Evolutionary conservation across 2,888 invertebrate genomes (phyloP), one percentile per base, ranked within the genome.

Genomic region (Ophion costatus): DNA sequence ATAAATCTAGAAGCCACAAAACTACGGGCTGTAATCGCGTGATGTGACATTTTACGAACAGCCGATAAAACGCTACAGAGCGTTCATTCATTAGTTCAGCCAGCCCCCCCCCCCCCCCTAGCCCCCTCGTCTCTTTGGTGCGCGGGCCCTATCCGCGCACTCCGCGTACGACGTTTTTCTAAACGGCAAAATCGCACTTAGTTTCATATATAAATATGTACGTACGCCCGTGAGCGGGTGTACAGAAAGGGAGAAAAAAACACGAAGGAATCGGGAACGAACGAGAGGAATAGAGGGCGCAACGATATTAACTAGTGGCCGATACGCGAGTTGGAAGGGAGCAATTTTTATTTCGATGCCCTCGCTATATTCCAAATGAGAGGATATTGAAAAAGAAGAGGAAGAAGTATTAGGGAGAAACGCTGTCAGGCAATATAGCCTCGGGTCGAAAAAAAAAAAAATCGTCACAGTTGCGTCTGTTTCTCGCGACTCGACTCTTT

Each of bases 61-160:
- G 82, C 80, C 88, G 91, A 91, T 92, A 92, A 91, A 90, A 87
- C 84, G 87, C 82, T 70, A 92, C 91, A 92, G 91, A 89, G 91
- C 88, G 88, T 90, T 90, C 92, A 92, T 92, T 92, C 92, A 91
- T 91, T 87, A 76, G 74, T 77, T 42, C 38, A 66, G 38, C 51
- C 57, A 61, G 22, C 38, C 24, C 74, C n/a, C n/a, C 75, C 82
- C 84, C 86, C 87, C 88, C 86, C 87, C 85, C 83, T 56, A 70
- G 20, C 67, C 63, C 76, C 79, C 10, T 33, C 33, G 59, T 17
- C 42, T 33, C 14, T 24, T 56, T 71, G 45, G 38, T 45, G 9
- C 17, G 66, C 14, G 7, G 7, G 42, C 11, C 45, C 22, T 38
- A 29, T 38, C n/a, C 38, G 59, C 38, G 59, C 20, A 20, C 64